Evolutionary conservation across 2,888 invertebrate genomes (phyloP).

Genomic region (Dastarcus helophoroides): DNA sequence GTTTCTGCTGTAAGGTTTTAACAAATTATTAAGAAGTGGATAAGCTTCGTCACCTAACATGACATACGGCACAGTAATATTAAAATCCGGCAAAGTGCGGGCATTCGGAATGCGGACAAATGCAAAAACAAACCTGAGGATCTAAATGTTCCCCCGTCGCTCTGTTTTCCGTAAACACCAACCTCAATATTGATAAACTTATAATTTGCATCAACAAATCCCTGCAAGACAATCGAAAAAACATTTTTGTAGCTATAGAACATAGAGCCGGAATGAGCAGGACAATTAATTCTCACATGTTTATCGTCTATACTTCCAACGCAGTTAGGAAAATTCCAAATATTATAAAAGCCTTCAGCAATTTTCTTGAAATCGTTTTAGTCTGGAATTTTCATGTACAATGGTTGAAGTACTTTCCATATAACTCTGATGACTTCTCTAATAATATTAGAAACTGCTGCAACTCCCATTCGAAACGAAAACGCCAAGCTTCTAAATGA

Average conservation of each 20-base stretch:
- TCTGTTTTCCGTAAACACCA: conserved; percentile 15
- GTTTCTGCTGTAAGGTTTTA: too few relatives aligned
- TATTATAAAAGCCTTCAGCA: conserved; percentile 4
- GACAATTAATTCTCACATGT: conserved; percentile 10
- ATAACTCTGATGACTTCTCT: conserved; percentile 9
- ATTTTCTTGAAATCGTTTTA: conserved; percentile 7
- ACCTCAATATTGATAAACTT: conserved; percentile 12
- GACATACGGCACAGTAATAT: too few relatives aligned
- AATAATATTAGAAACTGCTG: conserved; percentile 12
- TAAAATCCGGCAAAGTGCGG: too few relatives aligned
- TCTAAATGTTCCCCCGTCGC: conserved; percentile 17
- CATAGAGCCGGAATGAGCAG: conserved; percentile 10
- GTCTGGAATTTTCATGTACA: conserved; percentile 11
- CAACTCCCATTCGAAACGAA: conserved; percentile 13
- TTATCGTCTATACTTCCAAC: conserved; percentile 8
- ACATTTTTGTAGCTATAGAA: conserved; percentile 13
- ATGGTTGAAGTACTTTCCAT: conserved; percentile 10
- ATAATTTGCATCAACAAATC: conserved; percentile 11
- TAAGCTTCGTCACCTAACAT: too few relatives aligned
- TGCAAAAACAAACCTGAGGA: conserved; percentile 9
- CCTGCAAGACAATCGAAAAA: conserved; percentile 13
- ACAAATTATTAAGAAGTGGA: too few relatives aligned
- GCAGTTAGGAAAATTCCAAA: conserved; percentile 11
- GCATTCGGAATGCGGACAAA: too few relatives aligned
- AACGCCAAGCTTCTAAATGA: too few relatives aligned